Evolutionary conservation across 1,140 invertebrate species (phyloP), one percentile per base, ranked within the genome.

Genomic region (Pissodes strobi): DNA sequence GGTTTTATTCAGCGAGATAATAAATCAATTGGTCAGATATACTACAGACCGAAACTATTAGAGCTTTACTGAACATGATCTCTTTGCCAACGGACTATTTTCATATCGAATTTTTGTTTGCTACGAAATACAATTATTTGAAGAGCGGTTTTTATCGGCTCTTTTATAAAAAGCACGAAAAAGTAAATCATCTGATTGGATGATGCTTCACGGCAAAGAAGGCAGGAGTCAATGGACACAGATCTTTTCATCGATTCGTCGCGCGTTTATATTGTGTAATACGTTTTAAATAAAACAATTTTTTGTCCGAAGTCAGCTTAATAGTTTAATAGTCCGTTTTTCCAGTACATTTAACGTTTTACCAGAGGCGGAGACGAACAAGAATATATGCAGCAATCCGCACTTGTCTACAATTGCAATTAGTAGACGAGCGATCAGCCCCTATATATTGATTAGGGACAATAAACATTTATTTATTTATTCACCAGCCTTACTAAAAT

Each of bases 91-190:
- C 13, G 30, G 30, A 37, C 30, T 37, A 37, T 45, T 45, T 19
- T 18, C 10, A 3, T 45, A 10, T 15, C 39, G 18, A 45, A 23
- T 3, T 39, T 21, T 5, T 23, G 37, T 39, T 23, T 56, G 13
- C 21, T n/a, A 52, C 48, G 46, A 61, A 61, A 61, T 61, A 61
- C 59, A 61, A 61, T 61, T 61, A 61, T 61, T 61, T 61, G 59
- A 61, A 61, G 59, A 61, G 48, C 59, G 59, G 59, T 61, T 61
- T 61, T 61, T 61, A 39, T 61, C n/a, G 21, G 30, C 5, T n/a
- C 15, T 18, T 13, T 48, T 5, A 43, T n/a, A 55, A 55, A 55
- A 55, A 55, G 17, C 18, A 15, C 53, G 19, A 59, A 59, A 59
- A 48, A 41, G 56, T 59, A 59, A 57, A 57, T 57, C 38, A 45